Evolutionary conservation across 2,888 invertebrate species (phyloP).

Genomic region (Dryobota labecula): DNA sequence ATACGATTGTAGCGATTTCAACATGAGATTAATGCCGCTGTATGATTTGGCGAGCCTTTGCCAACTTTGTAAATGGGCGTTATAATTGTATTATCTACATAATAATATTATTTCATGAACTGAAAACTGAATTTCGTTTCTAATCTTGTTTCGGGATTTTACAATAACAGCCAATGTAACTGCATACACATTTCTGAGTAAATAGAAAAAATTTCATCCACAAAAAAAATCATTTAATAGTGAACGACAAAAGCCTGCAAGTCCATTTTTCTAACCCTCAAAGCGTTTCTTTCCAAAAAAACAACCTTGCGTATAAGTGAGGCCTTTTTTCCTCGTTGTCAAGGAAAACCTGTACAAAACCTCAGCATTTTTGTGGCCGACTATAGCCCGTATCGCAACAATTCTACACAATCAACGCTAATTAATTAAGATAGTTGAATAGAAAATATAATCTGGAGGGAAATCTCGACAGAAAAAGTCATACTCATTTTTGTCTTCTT

Average conservation of each 20-base stretch:
- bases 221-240: conserved; percentile 3
- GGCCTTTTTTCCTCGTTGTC: conserved; percentile 44
- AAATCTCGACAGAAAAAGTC: conserved; percentile 44
- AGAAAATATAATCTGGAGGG: conserved; percentile 45
- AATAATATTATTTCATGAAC: conserved; percentile 7
- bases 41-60: conserved; percentile 68
- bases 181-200: too few species aligned
- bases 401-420: conserved; percentile 46
- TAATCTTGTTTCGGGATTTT: conserved; percentile 1
- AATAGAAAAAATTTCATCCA: background rate
- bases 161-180: background rate
- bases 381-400: conserved; percentile 37
- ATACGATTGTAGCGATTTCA: conserved; percentile 58
- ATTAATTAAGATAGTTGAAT: conserved; percentile 57
- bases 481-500: conserved; percentile 5
- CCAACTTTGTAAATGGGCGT: conserved; percentile 63
- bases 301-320: conserved; percentile 25
- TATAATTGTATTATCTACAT: conserved; percentile 43
- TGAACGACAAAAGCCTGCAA: conserved; percentile 27
- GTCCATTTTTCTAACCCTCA: conserved; percentile 42
- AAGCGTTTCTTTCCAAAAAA: conserved; percentile 37
- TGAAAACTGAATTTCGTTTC: conserved; percentile 10
- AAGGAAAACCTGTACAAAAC: conserved; percentile 54
- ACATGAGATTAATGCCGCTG: conserved; percentile 70
- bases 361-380: conserved; percentile 13